Evolutionary conservation across 1,140 invertebrate genomes (phyloP), one percentile per base, ranked within the genome.

Genomic region (Lasioglossum albipes): DNA sequence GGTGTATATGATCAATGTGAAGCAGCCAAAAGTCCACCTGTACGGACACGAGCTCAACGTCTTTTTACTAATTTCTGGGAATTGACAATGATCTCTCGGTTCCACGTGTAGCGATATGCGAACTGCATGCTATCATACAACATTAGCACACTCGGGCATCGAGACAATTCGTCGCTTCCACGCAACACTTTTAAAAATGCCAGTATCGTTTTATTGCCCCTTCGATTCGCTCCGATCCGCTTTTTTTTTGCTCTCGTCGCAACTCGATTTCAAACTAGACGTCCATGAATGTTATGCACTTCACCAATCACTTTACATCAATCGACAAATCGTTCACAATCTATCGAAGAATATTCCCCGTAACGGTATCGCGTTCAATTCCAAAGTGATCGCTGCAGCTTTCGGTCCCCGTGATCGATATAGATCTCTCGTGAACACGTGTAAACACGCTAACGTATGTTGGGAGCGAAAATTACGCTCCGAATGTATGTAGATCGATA

Each of bases 21-120:
- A 74, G 20, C 7, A 45, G 13, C 18, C 31, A 69, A 49, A 49
- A 62, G 68, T 75, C 52, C 80, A 59, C 22, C 27, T 22, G 66
- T 16, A 31, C 22, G 18, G 61, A 69, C 36, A 45, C 22, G 52
- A 76, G 84, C 86, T 94, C 94, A 94, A 94, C 97, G 96, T 97
- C 97, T 97, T 93, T 97, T 97, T 84, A 97, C 97, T 88, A 97
- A 94, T 94, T 97, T 97, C 92, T 97, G 96, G 91, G 96, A 97
- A 93, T 97, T 97, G 94, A 97, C 95, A 93, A 97, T 96, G 93
- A 97, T 97, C 93, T 97, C 96, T 94, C 96, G 96, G 93, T 97
- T 97, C 96, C 96, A 97, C 94, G 96, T 97, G 95, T 96, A 97
- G 91, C 95, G 95, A 95, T 97, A 97, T 94, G 95, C 95, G 96